Evolutionary conservation across 2,888 invertebrate genomes (phyloP).

Genomic region (Timema cristinae): DNA sequence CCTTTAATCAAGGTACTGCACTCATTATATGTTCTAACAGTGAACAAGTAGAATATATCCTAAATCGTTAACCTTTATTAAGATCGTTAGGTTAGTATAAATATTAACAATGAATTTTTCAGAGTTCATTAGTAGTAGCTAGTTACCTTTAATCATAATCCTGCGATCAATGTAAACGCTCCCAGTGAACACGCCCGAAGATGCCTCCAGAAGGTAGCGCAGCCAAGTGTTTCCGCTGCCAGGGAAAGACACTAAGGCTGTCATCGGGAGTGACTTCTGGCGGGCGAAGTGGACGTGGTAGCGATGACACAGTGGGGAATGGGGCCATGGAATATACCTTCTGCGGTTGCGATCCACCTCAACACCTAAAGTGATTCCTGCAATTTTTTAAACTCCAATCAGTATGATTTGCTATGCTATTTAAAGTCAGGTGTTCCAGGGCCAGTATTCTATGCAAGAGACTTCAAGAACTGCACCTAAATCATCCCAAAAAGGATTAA

Average conservation of each 20-base stretch:
- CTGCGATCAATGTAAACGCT: conserved; percentile 39
- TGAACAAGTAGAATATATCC: too few species aligned
- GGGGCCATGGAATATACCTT: conserved; percentile 35
- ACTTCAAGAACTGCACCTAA: too few species aligned
- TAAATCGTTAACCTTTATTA: too few species aligned
- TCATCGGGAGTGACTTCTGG: conserved; percentile 35
- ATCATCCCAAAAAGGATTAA: too few species aligned
- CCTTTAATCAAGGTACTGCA: too few species aligned
- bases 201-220: conserved; percentile 40
- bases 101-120: too few species aligned
- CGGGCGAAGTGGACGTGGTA: conserved; percentile 37
- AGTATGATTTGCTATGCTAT: too few species aligned
- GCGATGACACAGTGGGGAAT: conserved; percentile 34
- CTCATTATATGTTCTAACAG: too few species aligned
- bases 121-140: background rate
- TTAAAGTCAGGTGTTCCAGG: too few species aligned
- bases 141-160: conserved; percentile 35
- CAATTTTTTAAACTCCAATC: too few species aligned
- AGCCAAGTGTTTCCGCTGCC: conserved; percentile 42
- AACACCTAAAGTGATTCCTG: conserved; percentile 3
- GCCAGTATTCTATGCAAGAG: too few species aligned
- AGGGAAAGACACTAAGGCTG: conserved; percentile 39
- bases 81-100: too few species aligned
- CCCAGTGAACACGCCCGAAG: conserved; percentile 41
- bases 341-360: conserved; percentile 29